These are phyloP conservation scores for Propithecus coquereli DNA, from an alignment of 2,113 vertebrate species.

Conservation along the genomic window DNA sequence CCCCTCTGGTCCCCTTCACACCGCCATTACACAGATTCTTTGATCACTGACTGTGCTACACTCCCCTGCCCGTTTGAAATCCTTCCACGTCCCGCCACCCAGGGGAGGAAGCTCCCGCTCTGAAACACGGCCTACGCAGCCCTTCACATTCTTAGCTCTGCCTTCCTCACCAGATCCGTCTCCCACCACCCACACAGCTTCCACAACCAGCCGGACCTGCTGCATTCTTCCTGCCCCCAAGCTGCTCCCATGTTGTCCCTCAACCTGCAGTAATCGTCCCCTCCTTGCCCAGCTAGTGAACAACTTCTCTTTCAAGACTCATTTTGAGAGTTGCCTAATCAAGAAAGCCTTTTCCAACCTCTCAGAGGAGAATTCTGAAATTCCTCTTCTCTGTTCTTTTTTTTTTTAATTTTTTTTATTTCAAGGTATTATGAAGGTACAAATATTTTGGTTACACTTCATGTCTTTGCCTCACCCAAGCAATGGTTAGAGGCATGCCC, in stretches of 20 bases:
- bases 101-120: background rate
- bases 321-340: background rate
- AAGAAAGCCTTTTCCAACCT: background rate
- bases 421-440: too few species aligned
- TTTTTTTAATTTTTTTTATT: too few species aligned
- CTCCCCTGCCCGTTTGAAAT: background rate
- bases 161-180: background rate
- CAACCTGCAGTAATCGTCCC: background rate
- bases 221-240: accelerated
- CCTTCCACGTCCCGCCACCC: background rate
- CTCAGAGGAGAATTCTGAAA: background rate
- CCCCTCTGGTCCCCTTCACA: background rate
- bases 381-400: background rate
- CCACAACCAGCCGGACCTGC: accelerated
- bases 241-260: background rate
- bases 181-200: background rate
- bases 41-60: background rate
- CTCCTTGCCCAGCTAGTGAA: background rate
- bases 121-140: accelerated
- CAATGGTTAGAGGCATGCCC: too few species aligned
- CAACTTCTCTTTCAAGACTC: background rate
- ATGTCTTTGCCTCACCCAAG: too few species aligned
- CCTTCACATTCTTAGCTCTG: background rate
- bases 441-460: too few species aligned
- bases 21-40: background rate